Conservation (phyloP, 2,797 vertebrate genomes). For the Acanthurus leucopareius region DNA sequence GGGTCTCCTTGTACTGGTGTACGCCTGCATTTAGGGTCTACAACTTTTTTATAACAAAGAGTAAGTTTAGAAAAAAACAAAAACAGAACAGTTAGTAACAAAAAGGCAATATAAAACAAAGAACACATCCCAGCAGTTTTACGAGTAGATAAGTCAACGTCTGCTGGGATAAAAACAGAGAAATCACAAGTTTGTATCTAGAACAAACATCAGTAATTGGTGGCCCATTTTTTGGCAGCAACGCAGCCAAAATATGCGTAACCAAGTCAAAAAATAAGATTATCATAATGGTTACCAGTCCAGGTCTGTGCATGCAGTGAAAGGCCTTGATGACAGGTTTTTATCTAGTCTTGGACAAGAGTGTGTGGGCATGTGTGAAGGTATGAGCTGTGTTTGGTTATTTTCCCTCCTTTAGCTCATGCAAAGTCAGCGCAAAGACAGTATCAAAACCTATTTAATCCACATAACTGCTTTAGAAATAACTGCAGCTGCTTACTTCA, state of each 20-base stretch:
- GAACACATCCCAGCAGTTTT: conserved; percentile 24
- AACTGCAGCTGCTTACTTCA: background rate
- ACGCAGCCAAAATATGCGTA: conserved; percentile 8
- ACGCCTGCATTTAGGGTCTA: conserved; percentile 7
- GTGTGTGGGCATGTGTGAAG: conserved; percentile 1
- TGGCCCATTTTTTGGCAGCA: conserved; percentile 13
- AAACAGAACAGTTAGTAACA: conserved; percentile 32
- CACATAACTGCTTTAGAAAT: background rate
- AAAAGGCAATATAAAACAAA: conserved; percentile 50
- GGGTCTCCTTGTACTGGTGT: background rate
- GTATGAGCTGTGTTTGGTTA: background rate
- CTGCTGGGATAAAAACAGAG: background rate
- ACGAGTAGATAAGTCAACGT: conserved; percentile 24
- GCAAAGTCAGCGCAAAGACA: background rate
- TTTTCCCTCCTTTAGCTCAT: background rate
- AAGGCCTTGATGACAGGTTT: conserved; percentile 67
- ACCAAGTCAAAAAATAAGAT: conserved; percentile 22
- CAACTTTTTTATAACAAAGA: conserved; percentile 26
- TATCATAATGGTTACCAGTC: conserved; percentile 39
- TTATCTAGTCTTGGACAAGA: conserved; percentile 1
- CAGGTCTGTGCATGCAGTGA: conserved; percentile 85
- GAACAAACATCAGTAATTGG: conserved; percentile 4
- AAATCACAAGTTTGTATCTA: conserved; percentile 19
- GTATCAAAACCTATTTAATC: conserved; percentile 7
- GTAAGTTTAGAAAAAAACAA: conserved; percentile 8